Evolutionary conservation across 2,113 vertebrate genomes (phyloP).

Genomic region (Pterocles gutturalis): DNA sequence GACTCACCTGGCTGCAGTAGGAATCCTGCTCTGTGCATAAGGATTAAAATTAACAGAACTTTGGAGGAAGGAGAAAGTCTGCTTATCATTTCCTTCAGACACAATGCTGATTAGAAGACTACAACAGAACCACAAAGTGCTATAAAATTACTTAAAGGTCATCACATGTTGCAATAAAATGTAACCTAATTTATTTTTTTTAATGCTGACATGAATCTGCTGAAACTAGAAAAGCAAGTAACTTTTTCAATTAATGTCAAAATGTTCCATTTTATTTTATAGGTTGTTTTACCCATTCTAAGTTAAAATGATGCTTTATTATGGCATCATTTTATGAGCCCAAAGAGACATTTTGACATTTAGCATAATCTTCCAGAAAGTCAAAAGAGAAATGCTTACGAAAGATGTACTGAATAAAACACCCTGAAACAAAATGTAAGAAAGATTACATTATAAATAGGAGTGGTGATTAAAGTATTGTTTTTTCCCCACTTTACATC

Average conservation of each 20-base stretch:
- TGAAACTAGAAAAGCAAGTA: conserved; percentile 68
- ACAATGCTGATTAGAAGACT: conserved; percentile 64
- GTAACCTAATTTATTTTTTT: conserved; percentile 77
- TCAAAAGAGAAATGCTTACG: conserved; percentile 73
- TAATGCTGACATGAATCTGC: conserved; percentile 75
- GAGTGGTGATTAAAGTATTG: conserved; percentile 74
- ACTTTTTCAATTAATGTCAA: conserved; percentile 81
- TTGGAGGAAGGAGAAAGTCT: conserved; percentile 34
- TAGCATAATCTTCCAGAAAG: conserved; percentile 78
- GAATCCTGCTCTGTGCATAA: not conserved
- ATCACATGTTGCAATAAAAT: conserved; percentile 76
- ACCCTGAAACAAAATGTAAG: conserved; percentile 68
- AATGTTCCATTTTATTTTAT: conserved; percentile 79
- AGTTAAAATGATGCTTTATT: conserved; percentile 77
- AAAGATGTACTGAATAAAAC: conserved; percentile 73
- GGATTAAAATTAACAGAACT: conserved; percentile 52
- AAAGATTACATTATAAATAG: conserved; percentile 77
- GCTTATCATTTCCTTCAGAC: conserved; percentile 60
- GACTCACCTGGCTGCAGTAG: conserved; percentile 16
- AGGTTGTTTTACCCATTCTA: conserved; percentile 79
- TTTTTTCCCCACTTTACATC: conserved; percentile 55
- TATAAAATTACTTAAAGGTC: conserved; percentile 80
- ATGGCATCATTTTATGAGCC: conserved; percentile 77
- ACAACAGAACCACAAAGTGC: conserved; percentile 66
- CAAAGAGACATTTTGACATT: conserved; percentile 83